Conservation (phyloP, 2,888 invertebrate genomes). For the Cephus pulcher region DNA sequence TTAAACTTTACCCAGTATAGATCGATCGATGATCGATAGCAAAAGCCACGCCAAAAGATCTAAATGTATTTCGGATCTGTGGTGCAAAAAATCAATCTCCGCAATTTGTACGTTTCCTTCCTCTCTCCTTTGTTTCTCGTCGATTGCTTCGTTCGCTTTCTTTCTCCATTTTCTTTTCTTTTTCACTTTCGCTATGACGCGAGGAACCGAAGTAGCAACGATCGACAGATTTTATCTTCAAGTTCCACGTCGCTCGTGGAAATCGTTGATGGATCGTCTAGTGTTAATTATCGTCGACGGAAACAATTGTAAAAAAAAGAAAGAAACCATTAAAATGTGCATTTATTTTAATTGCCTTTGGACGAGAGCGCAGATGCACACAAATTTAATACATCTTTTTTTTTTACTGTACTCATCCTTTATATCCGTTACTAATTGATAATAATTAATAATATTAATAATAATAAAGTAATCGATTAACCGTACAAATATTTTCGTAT, state of each 20-base stretch:
- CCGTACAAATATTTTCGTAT: slow-evolving; percentile 17
- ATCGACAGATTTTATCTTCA: not conserved
- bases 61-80: not conserved
- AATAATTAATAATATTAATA: slow-evolving; percentile 11
- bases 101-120: not conserved
- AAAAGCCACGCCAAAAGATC: not conserved
- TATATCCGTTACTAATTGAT: slow-evolving; percentile 3
- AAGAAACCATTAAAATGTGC: not conserved
- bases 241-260: not conserved
- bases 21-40: not conserved
- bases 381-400: not conserved
- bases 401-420: slow-evolving; percentile 6
- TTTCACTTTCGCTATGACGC: not conserved
- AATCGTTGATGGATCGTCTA: not conserved
- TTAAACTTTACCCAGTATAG: not conserved
- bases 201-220: not conserved
- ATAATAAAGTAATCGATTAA: slow-evolving; percentile 13
- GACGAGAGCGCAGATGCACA: not conserved
- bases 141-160: not conserved
- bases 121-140: not conserved
- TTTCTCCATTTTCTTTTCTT: not conserved
- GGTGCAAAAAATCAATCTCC: not conserved
- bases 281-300: not conserved
- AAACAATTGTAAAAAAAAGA: not conserved
- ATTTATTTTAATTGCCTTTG: slow-evolving; percentile 3